These are phyloP conservation scores for Hyperoplus immaculatus DNA, from an alignment of 2,797 vertebrate genomes.

Conservation along the genomic window DNA sequence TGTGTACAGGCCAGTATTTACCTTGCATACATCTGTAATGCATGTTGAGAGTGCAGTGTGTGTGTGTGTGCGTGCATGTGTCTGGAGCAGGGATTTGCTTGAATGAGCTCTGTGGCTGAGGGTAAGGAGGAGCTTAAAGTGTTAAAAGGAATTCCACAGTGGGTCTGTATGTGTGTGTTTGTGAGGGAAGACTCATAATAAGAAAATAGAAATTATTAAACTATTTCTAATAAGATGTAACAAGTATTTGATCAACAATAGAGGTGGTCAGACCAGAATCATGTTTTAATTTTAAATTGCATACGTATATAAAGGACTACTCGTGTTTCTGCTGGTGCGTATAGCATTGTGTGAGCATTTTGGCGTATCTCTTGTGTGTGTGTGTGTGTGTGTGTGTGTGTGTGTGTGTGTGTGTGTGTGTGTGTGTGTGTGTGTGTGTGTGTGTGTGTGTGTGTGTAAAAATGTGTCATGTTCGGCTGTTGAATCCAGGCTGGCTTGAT, in stretches of 20 bases:
- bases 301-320: background rate
- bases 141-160: conserved; percentile 21
- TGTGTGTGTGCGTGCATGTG: background rate
- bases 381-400: background rate
- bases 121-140: conserved; percentile 22
- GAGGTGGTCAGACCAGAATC: background rate
- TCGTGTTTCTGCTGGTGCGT: background rate
- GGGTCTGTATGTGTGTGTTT: background rate
- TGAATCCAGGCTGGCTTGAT: conserved; percentile 24
- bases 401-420: background rate
- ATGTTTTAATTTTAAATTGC: background rate
- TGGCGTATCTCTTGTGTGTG: background rate
- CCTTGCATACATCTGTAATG: background rate
- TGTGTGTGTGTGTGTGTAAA: conserved; percentile 3
- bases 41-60: background rate
- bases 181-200: background rate
- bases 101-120: conserved; percentile 51
- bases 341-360: too few species aligned
- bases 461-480: conserved; percentile 17
- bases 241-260: background rate
- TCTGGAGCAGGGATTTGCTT: conserved; percentile 5
- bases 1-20: conserved; percentile 21
- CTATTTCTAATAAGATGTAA: background rate
- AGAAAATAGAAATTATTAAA: background rate
- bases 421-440: background rate